Evolutionary conservation across 2,797 vertebrate species (phyloP).

Genomic region (Sebastes oblongus): DNA sequence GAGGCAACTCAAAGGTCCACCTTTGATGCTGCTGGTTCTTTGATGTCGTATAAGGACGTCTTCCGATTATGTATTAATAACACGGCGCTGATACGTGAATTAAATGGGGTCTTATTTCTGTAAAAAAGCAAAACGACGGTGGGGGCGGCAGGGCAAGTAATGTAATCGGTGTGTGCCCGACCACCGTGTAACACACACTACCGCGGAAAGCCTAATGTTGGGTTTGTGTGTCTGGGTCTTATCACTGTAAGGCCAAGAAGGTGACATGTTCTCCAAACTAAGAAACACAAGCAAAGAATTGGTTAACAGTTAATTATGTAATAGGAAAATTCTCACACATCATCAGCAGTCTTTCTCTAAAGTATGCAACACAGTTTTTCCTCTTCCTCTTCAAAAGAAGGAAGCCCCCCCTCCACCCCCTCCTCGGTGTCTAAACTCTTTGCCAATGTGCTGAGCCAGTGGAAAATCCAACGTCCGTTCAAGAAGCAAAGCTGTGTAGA

Average conservation of each 20-base stretch:
- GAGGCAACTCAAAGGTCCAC: too few relatives aligned
- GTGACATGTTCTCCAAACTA: constrained; percentile 1
- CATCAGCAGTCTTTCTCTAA: constrained; percentile 46
- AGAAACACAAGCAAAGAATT: constrained; percentile 4
- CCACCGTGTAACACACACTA: too few relatives aligned
- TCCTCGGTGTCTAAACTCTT: constrained; percentile 52
- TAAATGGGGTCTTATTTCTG: too few relatives aligned
- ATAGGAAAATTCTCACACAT: constrained; percentile 48
- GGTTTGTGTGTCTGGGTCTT: too few relatives aligned
- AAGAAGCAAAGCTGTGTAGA: constrained; percentile 70
- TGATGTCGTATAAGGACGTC: too few relatives aligned
- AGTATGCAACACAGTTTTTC: constrained; percentile 55
- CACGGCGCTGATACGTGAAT: accelerated
- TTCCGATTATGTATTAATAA: too few relatives aligned
- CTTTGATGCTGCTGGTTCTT: too few relatives aligned
- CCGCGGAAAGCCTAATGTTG: too few relatives aligned
- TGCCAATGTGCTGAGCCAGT: constrained; percentile 82
- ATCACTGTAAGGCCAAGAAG: not conserved
- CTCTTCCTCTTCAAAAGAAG: constrained; percentile 72
- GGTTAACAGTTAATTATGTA: constrained; percentile 18
- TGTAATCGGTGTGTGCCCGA: too few relatives aligned
- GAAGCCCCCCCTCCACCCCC: constrained; percentile 52
- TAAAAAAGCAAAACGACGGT: too few relatives aligned
- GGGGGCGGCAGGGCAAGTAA: too few relatives aligned
- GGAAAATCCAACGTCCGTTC: constrained; percentile 77